phyloP scores from a whole-genome alignment of 2,113 vertebrate genomes.

The Petrocephalus zakoni region DNA sequence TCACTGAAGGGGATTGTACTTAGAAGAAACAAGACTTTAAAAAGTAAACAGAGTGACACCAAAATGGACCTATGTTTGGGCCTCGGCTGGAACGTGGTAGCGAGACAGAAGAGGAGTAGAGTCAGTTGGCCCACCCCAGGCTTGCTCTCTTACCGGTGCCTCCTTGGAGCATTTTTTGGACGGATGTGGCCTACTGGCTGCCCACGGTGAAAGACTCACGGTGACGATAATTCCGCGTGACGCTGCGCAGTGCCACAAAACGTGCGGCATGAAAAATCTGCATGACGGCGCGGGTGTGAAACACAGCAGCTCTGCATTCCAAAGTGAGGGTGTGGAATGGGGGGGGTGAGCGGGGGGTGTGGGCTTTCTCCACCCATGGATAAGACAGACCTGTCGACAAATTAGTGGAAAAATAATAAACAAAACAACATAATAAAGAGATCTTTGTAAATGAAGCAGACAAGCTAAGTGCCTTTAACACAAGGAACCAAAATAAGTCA shows the following conservation, averaged over 20 bases:
- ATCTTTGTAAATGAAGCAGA: background rate
- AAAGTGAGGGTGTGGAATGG: background rate
- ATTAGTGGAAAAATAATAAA: background rate
- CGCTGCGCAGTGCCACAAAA: background rate
- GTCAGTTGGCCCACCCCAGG: background rate
- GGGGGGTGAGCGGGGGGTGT: background rate
- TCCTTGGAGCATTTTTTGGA: background rate
- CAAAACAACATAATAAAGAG: background rate
- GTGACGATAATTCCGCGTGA: background rate
- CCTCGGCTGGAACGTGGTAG: background rate
- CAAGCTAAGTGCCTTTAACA: background rate
- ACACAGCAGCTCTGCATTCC: background rate
- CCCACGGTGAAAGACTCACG: background rate
- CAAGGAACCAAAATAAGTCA: background rate
- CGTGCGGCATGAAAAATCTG: background rate
- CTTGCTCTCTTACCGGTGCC: background rate
- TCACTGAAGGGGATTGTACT: background rate
- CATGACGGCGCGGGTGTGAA: background rate
- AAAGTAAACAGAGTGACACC: background rate
- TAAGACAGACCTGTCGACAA: conserved; percentile 4
- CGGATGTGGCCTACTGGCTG: background rate
- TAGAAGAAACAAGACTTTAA: background rate
- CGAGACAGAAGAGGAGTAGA: background rate
- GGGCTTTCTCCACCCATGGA: background rate
- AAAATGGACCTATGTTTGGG: background rate